phyloP scores from a whole-genome alignment of 2,113 vertebrate species.

The Gymnogyps californianus region DNA sequence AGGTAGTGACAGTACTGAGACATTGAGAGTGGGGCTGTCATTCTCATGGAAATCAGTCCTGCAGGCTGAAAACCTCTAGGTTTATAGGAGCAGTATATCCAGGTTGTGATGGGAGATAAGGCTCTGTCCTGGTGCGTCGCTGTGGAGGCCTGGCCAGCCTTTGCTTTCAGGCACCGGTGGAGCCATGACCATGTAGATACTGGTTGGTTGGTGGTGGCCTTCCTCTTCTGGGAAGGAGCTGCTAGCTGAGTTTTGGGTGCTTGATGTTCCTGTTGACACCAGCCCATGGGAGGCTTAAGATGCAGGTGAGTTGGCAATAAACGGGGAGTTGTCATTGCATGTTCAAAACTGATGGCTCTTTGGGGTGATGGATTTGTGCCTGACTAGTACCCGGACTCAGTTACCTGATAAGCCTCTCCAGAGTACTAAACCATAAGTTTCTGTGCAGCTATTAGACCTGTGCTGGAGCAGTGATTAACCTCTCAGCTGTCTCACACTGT shows the following conservation, averaged over 20 bases:
- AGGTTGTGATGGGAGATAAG: not conserved
- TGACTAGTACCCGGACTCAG: not conserved
- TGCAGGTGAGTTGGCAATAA: not conserved
- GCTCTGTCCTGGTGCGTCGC: not conserved
- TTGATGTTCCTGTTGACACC: not conserved
- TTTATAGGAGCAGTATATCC: not conserved
- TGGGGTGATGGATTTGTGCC: not conserved
- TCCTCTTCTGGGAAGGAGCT: not conserved
- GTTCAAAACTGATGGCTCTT: not conserved
- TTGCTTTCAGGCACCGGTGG: not conserved
- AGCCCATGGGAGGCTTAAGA: not conserved
- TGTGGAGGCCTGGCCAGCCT: not conserved
- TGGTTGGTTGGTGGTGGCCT: not conserved
- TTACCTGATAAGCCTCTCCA: not conserved
- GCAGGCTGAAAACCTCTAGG: not conserved
- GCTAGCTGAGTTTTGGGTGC: not conserved
- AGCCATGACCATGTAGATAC: fast-evolving
- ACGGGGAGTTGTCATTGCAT: not conserved
- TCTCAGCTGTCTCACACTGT: not conserved
- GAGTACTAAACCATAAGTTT: not conserved
- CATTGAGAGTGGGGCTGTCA: not conserved
- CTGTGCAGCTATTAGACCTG: fast-evolving
- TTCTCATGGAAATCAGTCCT: not conserved
- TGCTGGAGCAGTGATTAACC: not conserved
- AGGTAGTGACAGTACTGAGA: not conserved